Evolutionary conservation across 2,888 invertebrate species (phyloP).

Genomic region (Gasteruption jaculator): DNA sequence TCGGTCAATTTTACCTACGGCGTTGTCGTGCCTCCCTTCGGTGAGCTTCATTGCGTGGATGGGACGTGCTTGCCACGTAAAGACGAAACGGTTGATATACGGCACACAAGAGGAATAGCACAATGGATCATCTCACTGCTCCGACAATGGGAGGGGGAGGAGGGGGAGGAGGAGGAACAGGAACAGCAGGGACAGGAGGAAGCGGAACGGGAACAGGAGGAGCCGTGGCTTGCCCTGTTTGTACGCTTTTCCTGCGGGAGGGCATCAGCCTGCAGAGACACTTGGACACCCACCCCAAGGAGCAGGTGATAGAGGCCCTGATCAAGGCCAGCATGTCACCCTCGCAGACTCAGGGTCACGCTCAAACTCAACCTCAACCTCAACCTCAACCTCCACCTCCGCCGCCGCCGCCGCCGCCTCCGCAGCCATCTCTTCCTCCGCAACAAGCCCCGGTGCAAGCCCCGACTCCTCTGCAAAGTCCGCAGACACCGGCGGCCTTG

Average conservation of each 20-base stretch:
- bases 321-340: conserved; percentile 50
- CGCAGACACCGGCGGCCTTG: no score
- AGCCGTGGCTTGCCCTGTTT: conserved; percentile 69
- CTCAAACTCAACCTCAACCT: conserved; percentile 25
- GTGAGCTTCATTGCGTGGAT: conserved; percentile 20
- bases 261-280: conserved; percentile 79
- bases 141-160: conserved; percentile 30
- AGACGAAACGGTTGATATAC: no score
- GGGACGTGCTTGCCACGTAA: conserved; percentile 11
- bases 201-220: conserved; percentile 25
- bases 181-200: not conserved
- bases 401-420: conserved; percentile 20
- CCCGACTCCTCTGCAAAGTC: not conserved
- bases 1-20: conserved; percentile 7
- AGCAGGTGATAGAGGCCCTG: conserved; percentile 80
- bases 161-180: conserved; percentile 16
- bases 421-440: conserved; percentile 23
- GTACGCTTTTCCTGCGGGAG: conserved; percentile 76
- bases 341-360: conserved; percentile 23
- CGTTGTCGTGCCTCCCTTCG: conserved; percentile 11
- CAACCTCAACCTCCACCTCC: conserved; percentile 40
- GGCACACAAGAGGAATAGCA: conserved; percentile 7
- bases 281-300: conserved; percentile 82
- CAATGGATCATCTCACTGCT: conserved; percentile 16
- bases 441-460: conserved; percentile 34